Conservation (phyloP, 2,113 vertebrate species). For the Albula goreensis region DNA sequence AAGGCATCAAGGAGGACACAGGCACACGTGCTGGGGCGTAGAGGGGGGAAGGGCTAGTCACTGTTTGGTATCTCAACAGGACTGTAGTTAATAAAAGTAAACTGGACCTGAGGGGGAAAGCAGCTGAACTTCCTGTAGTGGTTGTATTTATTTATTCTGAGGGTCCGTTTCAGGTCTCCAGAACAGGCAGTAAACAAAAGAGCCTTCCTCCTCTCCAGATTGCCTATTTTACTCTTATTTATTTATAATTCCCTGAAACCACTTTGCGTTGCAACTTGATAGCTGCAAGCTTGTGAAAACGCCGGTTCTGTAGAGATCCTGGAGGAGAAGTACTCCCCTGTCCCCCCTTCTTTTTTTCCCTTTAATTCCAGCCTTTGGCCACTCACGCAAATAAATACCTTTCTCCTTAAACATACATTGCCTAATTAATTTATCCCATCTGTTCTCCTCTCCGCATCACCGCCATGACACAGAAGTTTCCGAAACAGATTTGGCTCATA, state of each 20-base stretch:
- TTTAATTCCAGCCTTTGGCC: slow-evolving; percentile 72
- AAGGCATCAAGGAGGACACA: neutral
- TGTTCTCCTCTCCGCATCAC: slow-evolving; percentile 74
- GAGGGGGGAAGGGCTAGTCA: slow-evolving; percentile 36
- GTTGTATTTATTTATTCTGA: slow-evolving; percentile 75
- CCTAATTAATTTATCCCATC: slow-evolving; percentile 88
- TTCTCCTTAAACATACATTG: slow-evolving; percentile 80
- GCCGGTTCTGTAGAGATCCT: slow-evolving; percentile 51
- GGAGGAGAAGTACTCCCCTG: slow-evolving; percentile 59
- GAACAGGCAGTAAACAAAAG: slow-evolving; percentile 71
- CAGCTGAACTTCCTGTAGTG: slow-evolving; percentile 73
- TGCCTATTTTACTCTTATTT: slow-evolving; percentile 63
- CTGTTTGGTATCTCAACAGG: slow-evolving; percentile 69
- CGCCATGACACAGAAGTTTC: slow-evolving; percentile 77
- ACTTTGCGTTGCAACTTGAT: slow-evolving; percentile 72
- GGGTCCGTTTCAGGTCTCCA: slow-evolving; percentile 69
- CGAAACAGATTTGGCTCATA: slow-evolving; percentile 71
- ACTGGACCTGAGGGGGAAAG: slow-evolving; percentile 63
- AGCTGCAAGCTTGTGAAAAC: slow-evolving; percentile 67
- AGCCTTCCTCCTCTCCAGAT: slow-evolving; percentile 57
- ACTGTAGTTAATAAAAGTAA: slow-evolving; percentile 75
- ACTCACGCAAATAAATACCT: slow-evolving; percentile 82
- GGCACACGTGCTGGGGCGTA: slow-evolving; percentile 33
- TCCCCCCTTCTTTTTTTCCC: slow-evolving; percentile 45
- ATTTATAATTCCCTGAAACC: slow-evolving; percentile 71